Evolutionary conservation across 2,113 vertebrate species (phyloP).

Genomic region (Brachirus orientalis): DNA sequence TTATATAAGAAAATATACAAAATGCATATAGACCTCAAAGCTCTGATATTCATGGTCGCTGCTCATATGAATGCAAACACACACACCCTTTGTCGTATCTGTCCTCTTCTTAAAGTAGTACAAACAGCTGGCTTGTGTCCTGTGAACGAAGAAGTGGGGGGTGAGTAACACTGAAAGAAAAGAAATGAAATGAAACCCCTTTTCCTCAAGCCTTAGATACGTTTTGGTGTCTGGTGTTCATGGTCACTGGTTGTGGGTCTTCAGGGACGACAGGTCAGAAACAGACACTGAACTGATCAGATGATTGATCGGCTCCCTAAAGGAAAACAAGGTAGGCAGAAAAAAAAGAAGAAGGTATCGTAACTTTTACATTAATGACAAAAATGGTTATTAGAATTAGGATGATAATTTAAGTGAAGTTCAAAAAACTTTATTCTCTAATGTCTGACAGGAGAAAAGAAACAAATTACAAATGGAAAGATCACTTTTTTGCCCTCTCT

Average conservation of each 20-base stretch:
- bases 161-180: conserved; percentile 17
- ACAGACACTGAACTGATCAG: neutral
- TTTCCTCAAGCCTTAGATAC: conserved; percentile 40
- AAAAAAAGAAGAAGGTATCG: conserved; percentile 16
- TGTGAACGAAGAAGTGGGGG: conserved; percentile 46
- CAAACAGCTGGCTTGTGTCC: conserved; percentile 64
- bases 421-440: no score
- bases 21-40: conserved; percentile 37
- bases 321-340: neutral
- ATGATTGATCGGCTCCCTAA: neutral
- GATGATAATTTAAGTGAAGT: conserved; percentile 46
- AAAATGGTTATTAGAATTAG: conserved; percentile 5
- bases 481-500: conserved; percentile 33
- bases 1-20: conserved; percentile 32
- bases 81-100: conserved; percentile 38
- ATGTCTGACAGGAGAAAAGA: no score
- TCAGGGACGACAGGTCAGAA: neutral
- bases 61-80: conserved; percentile 29
- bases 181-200: conserved; percentile 2
- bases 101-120: conserved; percentile 59
- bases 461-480: conserved; percentile 19
- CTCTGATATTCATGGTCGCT: conserved; percentile 44
- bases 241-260: conserved; percentile 23
- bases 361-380: conserved; percentile 15
- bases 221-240: conserved; percentile 59